These are phyloP conservation scores for Oxyura jamaicensis DNA, from an alignment of 2,113 vertebrate species.

Conservation along the genomic window DNA sequence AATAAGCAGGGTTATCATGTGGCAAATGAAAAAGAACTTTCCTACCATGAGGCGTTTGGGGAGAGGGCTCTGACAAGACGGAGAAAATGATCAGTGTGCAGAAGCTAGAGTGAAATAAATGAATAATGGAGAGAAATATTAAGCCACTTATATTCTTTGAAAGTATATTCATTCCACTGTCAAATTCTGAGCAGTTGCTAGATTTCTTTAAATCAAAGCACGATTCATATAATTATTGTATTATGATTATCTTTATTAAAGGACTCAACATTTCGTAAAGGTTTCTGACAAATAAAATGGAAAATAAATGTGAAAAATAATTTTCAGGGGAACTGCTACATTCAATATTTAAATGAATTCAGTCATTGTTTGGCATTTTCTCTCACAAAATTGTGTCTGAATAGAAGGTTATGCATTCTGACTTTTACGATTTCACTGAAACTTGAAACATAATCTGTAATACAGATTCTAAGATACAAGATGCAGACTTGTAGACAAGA, in stretches of 20 bases:
- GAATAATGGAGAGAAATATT: neutral
- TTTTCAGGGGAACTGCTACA: constrained; percentile 16
- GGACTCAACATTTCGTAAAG: constrained; percentile 51
- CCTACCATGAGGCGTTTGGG: neutral
- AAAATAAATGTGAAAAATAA: constrained; percentile 29
- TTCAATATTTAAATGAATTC: constrained; percentile 42
- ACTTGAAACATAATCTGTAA: constrained; percentile 46
- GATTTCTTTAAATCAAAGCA: constrained; percentile 64
- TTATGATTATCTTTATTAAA: constrained; percentile 70
- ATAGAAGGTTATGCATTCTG: constrained; percentile 33
- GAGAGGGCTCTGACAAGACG: neutral
- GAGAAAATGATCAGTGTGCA: neutral
- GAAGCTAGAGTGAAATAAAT: constrained; percentile 14
- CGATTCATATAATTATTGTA: constrained; percentile 69
- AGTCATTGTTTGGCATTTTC: constrained; percentile 29
- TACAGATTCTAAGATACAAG: neutral
- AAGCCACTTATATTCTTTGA: constrained; percentile 41
- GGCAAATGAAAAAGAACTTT: neutral
- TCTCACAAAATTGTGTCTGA: constrained; percentile 31
- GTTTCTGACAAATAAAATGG: constrained; percentile 51
- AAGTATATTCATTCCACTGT: constrained; percentile 46
- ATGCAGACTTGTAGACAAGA: neutral
- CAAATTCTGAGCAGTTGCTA: constrained; percentile 44
- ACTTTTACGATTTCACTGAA: constrained; percentile 35
- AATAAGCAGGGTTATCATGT: neutral